phyloP scores from a whole-genome alignment of 2,113 vertebrate species.

The Pardalotus punctatus region DNA sequence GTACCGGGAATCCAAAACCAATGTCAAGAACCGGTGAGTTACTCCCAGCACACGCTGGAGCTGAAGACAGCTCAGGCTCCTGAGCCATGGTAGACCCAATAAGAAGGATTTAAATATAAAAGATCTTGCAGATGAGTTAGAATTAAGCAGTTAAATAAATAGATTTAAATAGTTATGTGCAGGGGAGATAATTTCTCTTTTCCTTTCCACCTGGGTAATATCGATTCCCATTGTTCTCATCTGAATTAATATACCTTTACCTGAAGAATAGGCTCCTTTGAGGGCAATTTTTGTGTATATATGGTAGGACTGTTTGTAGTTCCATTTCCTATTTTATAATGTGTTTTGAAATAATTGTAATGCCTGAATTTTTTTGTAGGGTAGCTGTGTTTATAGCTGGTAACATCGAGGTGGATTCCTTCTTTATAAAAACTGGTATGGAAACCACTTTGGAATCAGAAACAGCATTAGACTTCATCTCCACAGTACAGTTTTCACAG shows the following conservation, averaged over 20 bases:
- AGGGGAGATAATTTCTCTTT: neutral
- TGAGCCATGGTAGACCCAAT: neutral
- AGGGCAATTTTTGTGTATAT: neutral
- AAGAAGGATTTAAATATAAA: neutral
- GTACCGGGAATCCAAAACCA: slow-evolving; percentile 98
- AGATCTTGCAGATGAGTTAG: neutral
- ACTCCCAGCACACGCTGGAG: neutral
- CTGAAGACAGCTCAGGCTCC: neutral
- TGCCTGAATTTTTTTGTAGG: slow-evolving; percentile 68
- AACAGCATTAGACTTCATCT: slow-evolving; percentile 86
- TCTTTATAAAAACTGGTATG: slow-evolving; percentile 84
- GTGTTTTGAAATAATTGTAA: neutral
- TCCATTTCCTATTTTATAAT: neutral
- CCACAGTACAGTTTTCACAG: slow-evolving; percentile 95
- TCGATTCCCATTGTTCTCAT: neutral
- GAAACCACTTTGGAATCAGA: slow-evolving; percentile 87
- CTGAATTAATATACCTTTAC: neutral
- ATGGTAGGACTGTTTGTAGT: neutral
- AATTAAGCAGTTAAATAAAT: neutral
- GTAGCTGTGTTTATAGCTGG: slow-evolving; percentile 79
- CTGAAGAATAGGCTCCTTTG: neutral
- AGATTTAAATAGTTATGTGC: neutral
- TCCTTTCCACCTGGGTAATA: neutral
- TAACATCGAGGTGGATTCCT: slow-evolving; percentile 85
- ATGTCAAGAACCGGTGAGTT: slow-evolving; percentile 89